Conservation (phyloP, 1,140 invertebrate genomes). For the Drosophila orena region DNA sequence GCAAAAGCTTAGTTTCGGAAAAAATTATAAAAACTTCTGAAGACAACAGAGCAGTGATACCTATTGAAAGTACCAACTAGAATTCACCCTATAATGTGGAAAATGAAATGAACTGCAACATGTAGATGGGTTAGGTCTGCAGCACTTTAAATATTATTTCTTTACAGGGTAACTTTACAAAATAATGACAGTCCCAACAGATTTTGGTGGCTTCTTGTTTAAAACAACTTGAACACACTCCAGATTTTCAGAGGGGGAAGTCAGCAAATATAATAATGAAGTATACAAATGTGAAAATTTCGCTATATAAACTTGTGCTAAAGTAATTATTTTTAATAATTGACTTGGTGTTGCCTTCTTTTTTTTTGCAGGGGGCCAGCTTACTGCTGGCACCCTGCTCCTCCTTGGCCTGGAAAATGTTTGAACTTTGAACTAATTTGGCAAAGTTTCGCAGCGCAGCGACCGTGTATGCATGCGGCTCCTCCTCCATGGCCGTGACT, state of each 20-base stretch:
- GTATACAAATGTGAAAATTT: slow-evolving; percentile 51
- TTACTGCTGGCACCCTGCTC: slow-evolving; percentile 7
- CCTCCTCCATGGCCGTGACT: slow-evolving; percentile 49
- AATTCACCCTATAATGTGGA: neutral
- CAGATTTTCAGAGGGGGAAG: slow-evolving; percentile 8
- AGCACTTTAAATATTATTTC: too few species aligned
- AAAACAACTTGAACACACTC: slow-evolving; percentile 19
- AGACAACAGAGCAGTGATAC: slow-evolving; percentile 1
- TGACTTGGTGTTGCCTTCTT: slow-evolving; percentile 59
- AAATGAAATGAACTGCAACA: neutral
- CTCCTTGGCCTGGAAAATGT: slow-evolving; percentile 44
- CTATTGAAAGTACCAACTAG: neutral
- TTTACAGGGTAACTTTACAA: neutral
- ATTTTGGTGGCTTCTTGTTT: slow-evolving; percentile 1
- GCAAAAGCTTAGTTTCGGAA: slow-evolving; percentile 34
- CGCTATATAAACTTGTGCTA: slow-evolving; percentile 63
- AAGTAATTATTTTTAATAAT: slow-evolving; percentile 84
- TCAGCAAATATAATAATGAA: slow-evolving; percentile 27
- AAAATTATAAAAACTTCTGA: neutral
- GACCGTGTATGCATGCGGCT: slow-evolving; percentile 44
- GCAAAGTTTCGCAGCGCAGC: slow-evolving; percentile 56
- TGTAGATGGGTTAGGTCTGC: too few species aligned
- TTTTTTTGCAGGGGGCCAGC: slow-evolving; percentile 29
- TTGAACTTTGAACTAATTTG: slow-evolving; percentile 82
- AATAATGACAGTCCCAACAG: neutral